Evolutionary conservation across 2,888 invertebrate species (phyloP).

Genomic region (Drosophila testacea): DNA sequence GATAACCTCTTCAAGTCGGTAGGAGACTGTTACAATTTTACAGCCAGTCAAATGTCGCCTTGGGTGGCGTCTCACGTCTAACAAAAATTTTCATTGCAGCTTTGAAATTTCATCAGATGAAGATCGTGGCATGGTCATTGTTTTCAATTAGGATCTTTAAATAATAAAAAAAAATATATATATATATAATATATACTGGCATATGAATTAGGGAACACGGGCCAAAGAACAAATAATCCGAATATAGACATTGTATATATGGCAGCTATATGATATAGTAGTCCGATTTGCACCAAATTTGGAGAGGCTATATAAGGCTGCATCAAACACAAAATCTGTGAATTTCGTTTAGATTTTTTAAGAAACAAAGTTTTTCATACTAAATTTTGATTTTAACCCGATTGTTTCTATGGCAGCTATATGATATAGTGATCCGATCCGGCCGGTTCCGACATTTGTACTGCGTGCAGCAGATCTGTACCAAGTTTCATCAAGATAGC

Average conservation of each 20-base stretch:
- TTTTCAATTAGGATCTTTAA: constrained; percentile 33
- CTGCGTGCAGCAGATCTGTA: no score
- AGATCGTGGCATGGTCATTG: constrained; percentile 36
- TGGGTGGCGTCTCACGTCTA: constrained; percentile 57
- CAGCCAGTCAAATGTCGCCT: constrained; percentile 42
- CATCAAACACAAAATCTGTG: constrained; percentile 7
- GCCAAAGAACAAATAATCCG: constrained; percentile 56
- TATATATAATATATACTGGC: neutral
- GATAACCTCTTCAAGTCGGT: constrained; percentile 47
- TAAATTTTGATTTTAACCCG: no score
- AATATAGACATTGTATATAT: no score
- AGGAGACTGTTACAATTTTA: constrained; percentile 40
- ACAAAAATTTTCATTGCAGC: constrained; percentile 33
- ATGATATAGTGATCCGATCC: no score
- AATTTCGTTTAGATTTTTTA: constrained; percentile 52
- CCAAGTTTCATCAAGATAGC: no score
- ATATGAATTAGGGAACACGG: constrained; percentile 9
- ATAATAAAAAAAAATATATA: constrained; percentile 51
- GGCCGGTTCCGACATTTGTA: no score
- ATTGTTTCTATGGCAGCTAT: no score
- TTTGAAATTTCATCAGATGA: constrained; percentile 32
- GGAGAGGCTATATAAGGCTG: no score
- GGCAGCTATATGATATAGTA: no score
- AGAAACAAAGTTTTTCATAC: constrained; percentile 1
- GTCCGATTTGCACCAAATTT: no score